Conservation (phyloP, 2,888 invertebrate genomes). For the Melipona bicolor region DNA sequence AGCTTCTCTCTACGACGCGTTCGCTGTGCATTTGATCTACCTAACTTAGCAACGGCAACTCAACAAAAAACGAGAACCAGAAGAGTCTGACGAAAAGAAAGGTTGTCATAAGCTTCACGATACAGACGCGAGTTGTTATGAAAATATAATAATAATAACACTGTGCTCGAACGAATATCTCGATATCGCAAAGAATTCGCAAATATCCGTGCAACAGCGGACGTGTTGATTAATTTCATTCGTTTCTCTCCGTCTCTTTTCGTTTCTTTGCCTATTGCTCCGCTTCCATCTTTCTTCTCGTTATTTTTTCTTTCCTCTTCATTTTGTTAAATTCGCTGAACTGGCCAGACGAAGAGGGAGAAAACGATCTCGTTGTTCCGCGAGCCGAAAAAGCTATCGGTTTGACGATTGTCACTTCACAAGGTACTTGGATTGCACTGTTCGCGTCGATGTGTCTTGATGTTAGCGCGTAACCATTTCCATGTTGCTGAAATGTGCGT, state of each 20-base stretch:
- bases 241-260: background rate
- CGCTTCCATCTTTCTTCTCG: background rate
- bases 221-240: background rate
- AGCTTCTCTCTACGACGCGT: background rate
- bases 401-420: background rate
- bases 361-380: slow-evolving; percentile 7
- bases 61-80: background rate
- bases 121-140: background rate
- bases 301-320: background rate
- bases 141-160: background rate
- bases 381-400: background rate
- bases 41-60: background rate
- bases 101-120: background rate
- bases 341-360: background rate
- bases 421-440: slow-evolving; percentile 25
- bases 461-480: background rate
- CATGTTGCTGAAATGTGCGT: background rate
- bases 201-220: background rate
- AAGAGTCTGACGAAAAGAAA: too few species aligned
- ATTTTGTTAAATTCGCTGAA: background rate
- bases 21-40: background rate
- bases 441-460: slow-evolving; percentile 24
- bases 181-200: background rate
- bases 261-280: slow-evolving; percentile 1
- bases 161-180: too few species aligned